Evolutionary conservation across 1,140 invertebrate species (phyloP).

Genomic region (Tigriopus japonicus): DNA sequence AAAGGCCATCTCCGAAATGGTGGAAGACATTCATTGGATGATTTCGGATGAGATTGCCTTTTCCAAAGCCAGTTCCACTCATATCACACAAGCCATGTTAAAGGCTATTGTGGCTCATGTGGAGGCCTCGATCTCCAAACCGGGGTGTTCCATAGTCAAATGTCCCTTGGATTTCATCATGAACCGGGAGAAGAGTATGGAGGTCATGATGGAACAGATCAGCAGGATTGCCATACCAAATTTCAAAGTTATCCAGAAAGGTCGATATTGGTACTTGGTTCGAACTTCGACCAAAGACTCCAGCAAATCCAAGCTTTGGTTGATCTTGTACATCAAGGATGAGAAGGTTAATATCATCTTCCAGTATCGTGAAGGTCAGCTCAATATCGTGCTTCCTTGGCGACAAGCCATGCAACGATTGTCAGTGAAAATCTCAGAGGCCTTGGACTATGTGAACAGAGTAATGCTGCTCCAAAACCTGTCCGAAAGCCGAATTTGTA

Average conservation of each 20-base stretch:
- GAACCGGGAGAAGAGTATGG: constrained; percentile 1
- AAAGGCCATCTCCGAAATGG: constrained; percentile 2
- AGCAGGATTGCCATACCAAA: background rate
- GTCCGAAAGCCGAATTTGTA: constrained; percentile 47
- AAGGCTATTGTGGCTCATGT: constrained; percentile 1
- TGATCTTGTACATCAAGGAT: constrained; percentile 41
- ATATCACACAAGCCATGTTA: background rate
- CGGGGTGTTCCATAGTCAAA: background rate
- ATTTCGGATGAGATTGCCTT: constrained; percentile 8
- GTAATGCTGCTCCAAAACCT: constrained; percentile 45
- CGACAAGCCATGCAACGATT: constrained; percentile 19
- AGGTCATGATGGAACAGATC: background rate
- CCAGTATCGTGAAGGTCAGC: constrained; percentile 32
- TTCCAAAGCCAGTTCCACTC: background rate
- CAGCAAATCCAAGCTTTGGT: constrained; percentile 40
- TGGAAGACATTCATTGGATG: constrained; percentile 14
- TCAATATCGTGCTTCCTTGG: constrained; percentile 18
- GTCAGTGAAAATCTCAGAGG: constrained; percentile 39
- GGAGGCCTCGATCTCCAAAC: constrained; percentile 3
- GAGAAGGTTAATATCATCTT: constrained; percentile 46
- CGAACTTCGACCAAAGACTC: background rate
- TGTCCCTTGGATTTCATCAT: constrained; percentile 7
- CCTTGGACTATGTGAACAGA: constrained; percentile 39
- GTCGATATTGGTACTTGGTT: background rate
- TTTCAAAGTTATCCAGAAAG: background rate